These are phyloP conservation scores for Calliopsis andreniformis DNA, from an alignment of 1,140 invertebrate species.

Conservation along the genomic window DNA sequence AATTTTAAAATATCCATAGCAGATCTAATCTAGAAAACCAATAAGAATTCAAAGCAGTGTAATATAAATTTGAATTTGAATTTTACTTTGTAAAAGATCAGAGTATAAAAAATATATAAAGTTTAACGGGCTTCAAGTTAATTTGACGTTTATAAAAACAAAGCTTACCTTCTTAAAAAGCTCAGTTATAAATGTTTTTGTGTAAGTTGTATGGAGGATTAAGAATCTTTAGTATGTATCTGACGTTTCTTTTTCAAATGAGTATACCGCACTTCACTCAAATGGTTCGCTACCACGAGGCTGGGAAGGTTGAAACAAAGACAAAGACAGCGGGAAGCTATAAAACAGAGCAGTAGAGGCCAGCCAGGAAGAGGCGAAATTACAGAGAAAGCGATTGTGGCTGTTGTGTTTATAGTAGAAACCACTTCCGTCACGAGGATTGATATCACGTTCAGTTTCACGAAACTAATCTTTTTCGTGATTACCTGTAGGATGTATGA, in stretches of 20 bases:
- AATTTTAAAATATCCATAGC: no score
- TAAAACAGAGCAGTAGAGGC: constrained; percentile 28
- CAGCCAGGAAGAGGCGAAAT: constrained; percentile 33
- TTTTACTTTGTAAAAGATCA: no score
- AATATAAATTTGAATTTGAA: no score
- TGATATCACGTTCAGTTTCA: constrained; percentile 1
- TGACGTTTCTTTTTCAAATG: constrained; percentile 42
- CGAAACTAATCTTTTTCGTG: constrained; percentile 7
- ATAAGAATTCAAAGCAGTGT: no score
- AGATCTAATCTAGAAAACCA: no score
- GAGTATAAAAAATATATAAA: no score
- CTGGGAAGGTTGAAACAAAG: constrained; percentile 37
- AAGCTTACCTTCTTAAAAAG: no score
- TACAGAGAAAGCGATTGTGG: constrained; percentile 38
- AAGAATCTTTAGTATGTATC: no score
- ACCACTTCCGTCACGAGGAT: constrained; percentile 40
- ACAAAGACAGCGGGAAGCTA: constrained; percentile 34
- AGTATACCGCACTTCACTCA: constrained; percentile 33
- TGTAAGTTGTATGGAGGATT: no score
- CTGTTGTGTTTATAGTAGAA: constrained; percentile 26
- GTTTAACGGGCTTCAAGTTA: no score
- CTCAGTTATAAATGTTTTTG: no score
- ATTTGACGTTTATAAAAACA: no score
- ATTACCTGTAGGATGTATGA: not conserved
- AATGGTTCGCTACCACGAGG: constrained; percentile 30